These are phyloP conservation scores for Trissolcus brochymenae DNA, from an alignment of 2,888 invertebrate species.

Conservation along the genomic window DNA sequence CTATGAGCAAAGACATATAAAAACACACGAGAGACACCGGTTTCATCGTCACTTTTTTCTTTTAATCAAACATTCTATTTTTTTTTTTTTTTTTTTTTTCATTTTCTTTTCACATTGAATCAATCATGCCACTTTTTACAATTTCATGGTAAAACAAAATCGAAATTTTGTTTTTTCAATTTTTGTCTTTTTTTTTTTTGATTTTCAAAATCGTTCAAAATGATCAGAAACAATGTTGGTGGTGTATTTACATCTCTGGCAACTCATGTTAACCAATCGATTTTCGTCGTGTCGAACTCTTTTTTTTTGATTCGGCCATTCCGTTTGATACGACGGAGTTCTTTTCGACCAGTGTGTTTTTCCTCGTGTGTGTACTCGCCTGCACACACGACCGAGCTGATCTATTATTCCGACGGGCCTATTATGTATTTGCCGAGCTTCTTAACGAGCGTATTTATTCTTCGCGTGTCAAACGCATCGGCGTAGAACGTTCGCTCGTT, in stretches of 20 bases:
- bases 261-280: constrained; percentile 48
- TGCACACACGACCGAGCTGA: constrained; percentile 39
- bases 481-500: constrained; percentile 48
- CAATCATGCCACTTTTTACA: too few species aligned
- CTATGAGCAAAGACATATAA: constrained; percentile 30
- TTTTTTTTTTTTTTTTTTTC: neutral
- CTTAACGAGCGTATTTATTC: constrained; percentile 65
- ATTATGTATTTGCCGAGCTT: constrained; percentile 68
- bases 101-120: too few species aligned
- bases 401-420: constrained; percentile 58
- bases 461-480: constrained; percentile 59
- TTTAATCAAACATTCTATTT: constrained; percentile 3
- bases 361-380: constrained; percentile 15
- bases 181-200: too few species aligned
- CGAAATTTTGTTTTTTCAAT: too few species aligned
- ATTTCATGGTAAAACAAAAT: too few species aligned
- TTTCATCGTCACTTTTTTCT: constrained; percentile 28
- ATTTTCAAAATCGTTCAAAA: neutral
- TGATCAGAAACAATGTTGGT: neutral
- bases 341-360: constrained; percentile 34
- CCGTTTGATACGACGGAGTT: constrained; percentile 41
- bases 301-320: constrained; percentile 19
- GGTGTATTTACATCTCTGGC: constrained; percentile 42
- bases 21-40: constrained; percentile 31
- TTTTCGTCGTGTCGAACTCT: constrained; percentile 45